Base-by-base conservation (phyloP, 2,113 vertebrate genomes). In the Lonchura striata region DNA sequence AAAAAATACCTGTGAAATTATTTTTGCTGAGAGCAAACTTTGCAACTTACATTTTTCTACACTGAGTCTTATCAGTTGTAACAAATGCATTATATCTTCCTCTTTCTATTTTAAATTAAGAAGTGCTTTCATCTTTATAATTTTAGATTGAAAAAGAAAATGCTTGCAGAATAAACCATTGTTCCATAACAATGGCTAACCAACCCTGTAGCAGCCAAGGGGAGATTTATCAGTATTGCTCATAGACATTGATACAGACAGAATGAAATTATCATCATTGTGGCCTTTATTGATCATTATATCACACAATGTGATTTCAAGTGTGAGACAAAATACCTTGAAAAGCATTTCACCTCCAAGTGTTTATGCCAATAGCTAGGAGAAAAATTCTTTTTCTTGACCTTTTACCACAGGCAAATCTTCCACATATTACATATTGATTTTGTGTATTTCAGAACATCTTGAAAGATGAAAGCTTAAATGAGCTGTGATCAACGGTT, bases 351-450 rank as follows among this genome's bases (percentile, higher is more conserved):
- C 71, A 92, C 19, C 71, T 92, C 75, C 35, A 85, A 88, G 68
- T 69, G 57, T 84, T 95, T 83, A 66, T 84, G 47, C 61, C 88
- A 95, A 78, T n/a, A 89, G 21, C 31, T 27, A 84, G 41, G 28
- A 94, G 82, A 96, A 92, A 96, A 94, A 77, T 37, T 87, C 14
- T 86, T 88, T 82, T 86, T 72, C 64, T 94, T 96, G 82, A 92
- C 92, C 90, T 94, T 91, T 90, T 71, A 70, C 68, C 71, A 66
- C 82, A 77, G 74, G 63, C 15, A 96, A 84, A 90, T 93, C 78
- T 93, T 92, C 72, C 84, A 92, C 24, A 68, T 82, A 96, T 90
- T 95, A 85, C 37, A 71, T 93, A 96, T 85, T 83, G 91, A 97
- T 95, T 90, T 80, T 88, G 44, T 94, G 64, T 72, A 88, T 92